Evolutionary conservation across 2,888 invertebrate species (phyloP).

Genomic region (Brachyopa scutellaris): DNA sequence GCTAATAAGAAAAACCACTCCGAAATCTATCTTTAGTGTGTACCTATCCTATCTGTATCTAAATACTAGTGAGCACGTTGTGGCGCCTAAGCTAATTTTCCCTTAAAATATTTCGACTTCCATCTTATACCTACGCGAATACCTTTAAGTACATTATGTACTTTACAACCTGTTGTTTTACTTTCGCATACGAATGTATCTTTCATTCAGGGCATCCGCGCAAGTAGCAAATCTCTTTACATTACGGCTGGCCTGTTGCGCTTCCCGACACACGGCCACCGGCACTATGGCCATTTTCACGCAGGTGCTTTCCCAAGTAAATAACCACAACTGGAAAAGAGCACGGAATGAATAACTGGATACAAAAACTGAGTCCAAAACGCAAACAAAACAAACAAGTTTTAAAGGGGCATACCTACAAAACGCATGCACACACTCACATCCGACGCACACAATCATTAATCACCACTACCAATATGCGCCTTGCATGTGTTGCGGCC

Average conservation of each 20-base stretch:
- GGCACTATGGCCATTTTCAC: slow-evolving; percentile 63
- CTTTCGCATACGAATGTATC: not conserved
- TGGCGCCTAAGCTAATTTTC: slow-evolving; percentile 32
- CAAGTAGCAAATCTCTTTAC: too few species aligned
- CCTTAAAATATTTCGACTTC: not conserved
- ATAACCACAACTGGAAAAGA: slow-evolving; percentile 18
- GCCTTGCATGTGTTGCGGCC: not conserved
- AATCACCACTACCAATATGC: slow-evolving; percentile 1
- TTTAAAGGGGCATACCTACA: slow-evolving; percentile 37
- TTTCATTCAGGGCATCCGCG: slow-evolving; percentile 35
- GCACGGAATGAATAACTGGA: too few species aligned
- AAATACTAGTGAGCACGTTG: too few species aligned
- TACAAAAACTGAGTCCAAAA: not conserved
- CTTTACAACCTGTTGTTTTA: not conserved
- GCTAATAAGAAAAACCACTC: not conserved
- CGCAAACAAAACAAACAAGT: slow-evolving; percentile 12
- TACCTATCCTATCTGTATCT: too few species aligned
- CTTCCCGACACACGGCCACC: too few species aligned
- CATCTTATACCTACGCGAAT: not conserved
- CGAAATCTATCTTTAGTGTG: too few species aligned
- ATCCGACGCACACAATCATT: slow-evolving; percentile 2
- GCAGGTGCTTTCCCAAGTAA: slow-evolving; percentile 49
- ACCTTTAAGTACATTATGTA: too few species aligned
- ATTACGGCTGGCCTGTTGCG: slow-evolving; percentile 40
- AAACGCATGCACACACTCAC: not conserved